Evolutionary conservation across 92 coral and sea anemone species (phyloP).

Genomic region (Palythoa grandiflora): DNA sequence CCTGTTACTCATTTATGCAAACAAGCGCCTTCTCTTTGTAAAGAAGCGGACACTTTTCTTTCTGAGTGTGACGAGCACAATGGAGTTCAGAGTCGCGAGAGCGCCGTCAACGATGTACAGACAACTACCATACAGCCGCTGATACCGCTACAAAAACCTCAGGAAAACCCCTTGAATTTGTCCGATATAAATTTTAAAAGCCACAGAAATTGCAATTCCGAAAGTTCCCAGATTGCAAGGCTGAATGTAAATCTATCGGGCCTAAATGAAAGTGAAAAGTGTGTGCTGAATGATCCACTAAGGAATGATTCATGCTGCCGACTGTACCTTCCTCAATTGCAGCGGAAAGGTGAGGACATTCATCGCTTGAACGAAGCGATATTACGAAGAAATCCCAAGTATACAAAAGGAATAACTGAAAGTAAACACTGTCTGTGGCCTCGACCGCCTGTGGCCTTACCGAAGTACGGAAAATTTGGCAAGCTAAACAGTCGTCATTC

Average conservation of each 20-base stretch:
- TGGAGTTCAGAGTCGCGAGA: background rate
- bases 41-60: conserved; percentile 68
- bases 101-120: background rate
- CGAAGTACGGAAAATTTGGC: conserved; percentile 18
- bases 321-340: conserved; percentile 67
- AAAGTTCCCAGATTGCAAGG: conserved; percentile 10
- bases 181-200: background rate
- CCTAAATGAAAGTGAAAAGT: conserved; percentile 18
- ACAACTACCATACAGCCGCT: background rate
- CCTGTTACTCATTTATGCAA: conserved; percentile 52
- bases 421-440: conserved; percentile 1
- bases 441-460: conserved; percentile 4
- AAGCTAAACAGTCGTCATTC: background rate
- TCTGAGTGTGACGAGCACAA: conserved; percentile 32
- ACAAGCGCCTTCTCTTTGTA: conserved; percentile 61
- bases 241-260: conserved; percentile 40
- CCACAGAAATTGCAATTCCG: background rate
- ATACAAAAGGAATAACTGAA: conserved; percentile 16
- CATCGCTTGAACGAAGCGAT: conserved; percentile 59
- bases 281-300: background rate
- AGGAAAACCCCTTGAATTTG: background rate
- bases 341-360: conserved; percentile 53
- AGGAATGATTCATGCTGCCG: conserved; percentile 54
- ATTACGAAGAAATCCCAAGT: conserved; percentile 59
- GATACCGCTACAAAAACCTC: background rate